Conservation (phyloP, 2,797 vertebrate genomes). For the Odontamblyopus lacepedii region DNA sequence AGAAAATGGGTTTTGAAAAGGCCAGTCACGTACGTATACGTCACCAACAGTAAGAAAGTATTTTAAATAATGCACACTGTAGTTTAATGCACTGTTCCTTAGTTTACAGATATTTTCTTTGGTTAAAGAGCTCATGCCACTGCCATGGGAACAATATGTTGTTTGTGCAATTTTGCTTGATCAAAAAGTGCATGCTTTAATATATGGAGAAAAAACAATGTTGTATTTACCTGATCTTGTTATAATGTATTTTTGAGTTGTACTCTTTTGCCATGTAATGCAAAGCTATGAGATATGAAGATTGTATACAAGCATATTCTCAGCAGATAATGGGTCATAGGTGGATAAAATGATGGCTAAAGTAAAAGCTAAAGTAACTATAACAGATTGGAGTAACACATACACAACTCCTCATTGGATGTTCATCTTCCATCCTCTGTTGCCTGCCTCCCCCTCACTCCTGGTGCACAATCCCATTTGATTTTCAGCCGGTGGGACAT, state of each 20-base stretch:
- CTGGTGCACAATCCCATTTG: slow-evolving; percentile 54
- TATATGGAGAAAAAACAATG: slow-evolving; percentile 73
- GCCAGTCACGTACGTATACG: slow-evolving; percentile 27
- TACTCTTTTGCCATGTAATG: slow-evolving; percentile 56
- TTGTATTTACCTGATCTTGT: slow-evolving; percentile 66
- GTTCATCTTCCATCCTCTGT: slow-evolving; percentile 49
- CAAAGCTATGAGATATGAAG: slow-evolving; percentile 37
- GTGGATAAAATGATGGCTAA: slow-evolving; percentile 44
- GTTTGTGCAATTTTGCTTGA: slow-evolving; percentile 75
- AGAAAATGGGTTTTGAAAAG: slow-evolving; percentile 31
- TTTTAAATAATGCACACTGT: slow-evolving; percentile 76
- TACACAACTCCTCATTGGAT: slow-evolving; percentile 54
- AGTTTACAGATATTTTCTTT: slow-evolving; percentile 64
- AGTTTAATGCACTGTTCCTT: slow-evolving; percentile 76
- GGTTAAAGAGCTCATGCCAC: slow-evolving; percentile 77
- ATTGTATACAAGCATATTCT: slow-evolving; percentile 41
- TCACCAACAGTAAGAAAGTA: slow-evolving; percentile 48
- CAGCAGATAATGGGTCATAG: slow-evolving; percentile 28
- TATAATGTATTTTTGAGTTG: slow-evolving; percentile 59
- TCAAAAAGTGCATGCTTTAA: slow-evolving; percentile 75
- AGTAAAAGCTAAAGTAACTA: slow-evolving; percentile 52
- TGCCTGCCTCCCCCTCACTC: slow-evolving; percentile 45
- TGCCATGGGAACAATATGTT: slow-evolving; percentile 76
- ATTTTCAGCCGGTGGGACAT: slow-evolving; percentile 59
- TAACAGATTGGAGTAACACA: slow-evolving; percentile 52